Base-by-base conservation (phyloP, 1,140 invertebrate species). In the Drosophila suzukii region DNA sequence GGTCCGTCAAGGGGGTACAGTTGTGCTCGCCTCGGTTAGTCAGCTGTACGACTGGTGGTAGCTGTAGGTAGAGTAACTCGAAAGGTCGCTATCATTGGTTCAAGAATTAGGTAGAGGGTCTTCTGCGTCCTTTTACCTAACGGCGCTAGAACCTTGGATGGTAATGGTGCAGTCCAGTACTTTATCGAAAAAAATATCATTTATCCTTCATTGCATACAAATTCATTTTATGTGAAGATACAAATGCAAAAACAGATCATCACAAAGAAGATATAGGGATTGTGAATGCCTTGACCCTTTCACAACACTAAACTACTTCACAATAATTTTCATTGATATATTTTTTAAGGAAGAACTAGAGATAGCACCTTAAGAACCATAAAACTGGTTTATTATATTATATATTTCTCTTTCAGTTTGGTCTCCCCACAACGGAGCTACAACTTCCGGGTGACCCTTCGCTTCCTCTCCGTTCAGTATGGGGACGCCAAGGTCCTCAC, bases 401-500 rank as follows among this genome's bases (percentile, higher is more conserved):
- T 20, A n/a, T 30, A 2, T n/a, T n/a, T 10, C 13, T 49, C 10
- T 39, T 38, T 6, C 44, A 86, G 82, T 4, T 46, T 79, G 8
- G 66, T 63, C 8, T 36, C 38, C 8, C 36, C 68, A 8, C 41
- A 60, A 7, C 63, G 71, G 54, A 62, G n/a, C 32, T 54, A 58
- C 38, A 83, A 89, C 38, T 84, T 84, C 46, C 84, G 84, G 1
- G 32, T 89, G 44, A 54, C 83, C 24, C 81, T 81, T 24, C 84
- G 85, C 13, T 73, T 60, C 4, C 57, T 90, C 1, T 86, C 86
- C 44, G 86, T 80, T 6, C 73, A 89, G 0, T 91, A 91, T 53
- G 90, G 90, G 4, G 76, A 91, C 61, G 61, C 75, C 10, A 79
- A 67, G 17, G 30, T 53, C 4, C 79, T 92, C 17, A 90, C 93